phyloP scores from a whole-genome alignment of 2,888 invertebrate species.

The Dastarcus helophoroides region DNA sequence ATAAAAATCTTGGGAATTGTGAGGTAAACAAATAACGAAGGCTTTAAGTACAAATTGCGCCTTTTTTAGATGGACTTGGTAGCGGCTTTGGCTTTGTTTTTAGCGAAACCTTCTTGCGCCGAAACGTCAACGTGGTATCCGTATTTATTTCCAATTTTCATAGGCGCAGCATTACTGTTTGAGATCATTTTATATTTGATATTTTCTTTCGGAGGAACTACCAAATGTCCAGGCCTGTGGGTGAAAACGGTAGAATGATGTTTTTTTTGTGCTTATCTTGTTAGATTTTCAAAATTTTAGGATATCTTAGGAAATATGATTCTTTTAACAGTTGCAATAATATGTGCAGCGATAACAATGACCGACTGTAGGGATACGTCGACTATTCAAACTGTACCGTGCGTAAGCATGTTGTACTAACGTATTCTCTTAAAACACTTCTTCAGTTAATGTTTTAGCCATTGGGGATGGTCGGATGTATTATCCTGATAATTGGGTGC shows the following conservation, averaged over 20 bases:
- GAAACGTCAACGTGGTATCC: constrained; percentile 9
- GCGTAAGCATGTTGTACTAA: constrained; percentile 8
- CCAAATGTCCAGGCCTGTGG: constrained; percentile 5
- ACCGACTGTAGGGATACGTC: constrained; percentile 6
- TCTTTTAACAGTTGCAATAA: constrained; percentile 2
- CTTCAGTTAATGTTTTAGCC: constrained; percentile 5
- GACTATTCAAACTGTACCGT: constrained; percentile 6
- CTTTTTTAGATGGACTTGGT: constrained; percentile 7
- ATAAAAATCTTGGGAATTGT: constrained; percentile 9
- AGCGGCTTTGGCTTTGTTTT: constrained; percentile 7
- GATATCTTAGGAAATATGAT: constrained; percentile 5
- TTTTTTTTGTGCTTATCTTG: background rate
- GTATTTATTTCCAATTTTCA: constrained; percentile 5
- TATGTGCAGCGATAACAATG: constrained; percentile 3
- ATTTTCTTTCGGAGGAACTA: constrained; percentile 6
- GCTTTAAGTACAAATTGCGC: no score
- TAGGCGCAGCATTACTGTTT: background rate
- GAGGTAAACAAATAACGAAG: no score
- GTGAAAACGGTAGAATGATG: constrained; percentile 6
- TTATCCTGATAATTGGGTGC: constrained; percentile 7
- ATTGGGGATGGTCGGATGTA: constrained; percentile 7
- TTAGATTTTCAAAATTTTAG: constrained; percentile 3
- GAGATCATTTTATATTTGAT: constrained; percentile 6
- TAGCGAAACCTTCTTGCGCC: constrained; percentile 7
- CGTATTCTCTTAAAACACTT: background rate